Conservation (phyloP, 2,797 vertebrate species). For the Syncerus caffer region DNA sequence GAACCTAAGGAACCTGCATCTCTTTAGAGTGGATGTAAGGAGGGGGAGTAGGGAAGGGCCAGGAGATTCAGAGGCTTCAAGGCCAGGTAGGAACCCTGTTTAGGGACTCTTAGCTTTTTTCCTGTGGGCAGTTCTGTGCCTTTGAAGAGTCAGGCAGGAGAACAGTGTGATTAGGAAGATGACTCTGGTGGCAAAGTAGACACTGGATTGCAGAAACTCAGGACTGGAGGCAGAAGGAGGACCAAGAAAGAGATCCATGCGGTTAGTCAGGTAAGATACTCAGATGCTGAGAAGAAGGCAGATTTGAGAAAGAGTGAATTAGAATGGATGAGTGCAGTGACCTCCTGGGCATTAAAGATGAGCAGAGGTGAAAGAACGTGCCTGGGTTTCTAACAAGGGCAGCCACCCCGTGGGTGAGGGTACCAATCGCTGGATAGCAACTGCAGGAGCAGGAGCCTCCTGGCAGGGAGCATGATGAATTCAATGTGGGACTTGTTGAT, state of each 20-base stretch:
- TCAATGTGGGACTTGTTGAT: not conserved
- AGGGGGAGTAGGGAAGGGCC: not conserved
- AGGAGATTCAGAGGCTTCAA: not conserved
- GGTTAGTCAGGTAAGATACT: not conserved
- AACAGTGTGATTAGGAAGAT: not conserved
- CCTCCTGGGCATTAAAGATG: not conserved
- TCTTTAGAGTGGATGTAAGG: not conserved
- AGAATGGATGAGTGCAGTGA: not conserved
- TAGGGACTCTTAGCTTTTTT: not conserved
- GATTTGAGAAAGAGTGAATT: not conserved
- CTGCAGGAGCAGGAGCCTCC: not conserved
- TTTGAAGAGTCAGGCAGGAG: not conserved
- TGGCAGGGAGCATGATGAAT: not conserved
- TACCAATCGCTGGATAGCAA: not conserved
- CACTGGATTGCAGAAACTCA: not conserved
- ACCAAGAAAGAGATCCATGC: not conserved
- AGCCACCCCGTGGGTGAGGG: not conserved
- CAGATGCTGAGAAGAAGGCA: not conserved
- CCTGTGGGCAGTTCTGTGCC: not conserved
- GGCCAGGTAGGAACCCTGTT: not conserved
- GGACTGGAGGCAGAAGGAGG: not conserved
- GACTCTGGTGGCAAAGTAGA: not conserved
- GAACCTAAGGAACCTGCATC: not conserved
- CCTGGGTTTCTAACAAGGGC: not conserved
- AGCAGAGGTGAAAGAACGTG: not conserved